Base-by-base conservation (phyloP, 2,113 vertebrate species). In the Passer domesticus region DNA sequence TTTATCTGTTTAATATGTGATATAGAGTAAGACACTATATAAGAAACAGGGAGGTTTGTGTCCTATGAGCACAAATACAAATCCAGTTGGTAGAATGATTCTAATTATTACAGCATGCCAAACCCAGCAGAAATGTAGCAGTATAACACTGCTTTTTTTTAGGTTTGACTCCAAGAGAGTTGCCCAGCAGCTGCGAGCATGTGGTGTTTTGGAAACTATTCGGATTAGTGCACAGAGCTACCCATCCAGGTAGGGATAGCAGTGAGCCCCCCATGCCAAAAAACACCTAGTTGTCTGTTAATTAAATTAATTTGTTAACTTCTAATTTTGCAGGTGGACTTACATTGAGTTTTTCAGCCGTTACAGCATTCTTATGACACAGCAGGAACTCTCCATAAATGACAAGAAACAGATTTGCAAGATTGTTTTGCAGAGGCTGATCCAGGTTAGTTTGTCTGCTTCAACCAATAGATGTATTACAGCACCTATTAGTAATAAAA, bases 291-390 rank as follows among this genome's bases (percentile, higher is more conserved):
- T 3, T 64, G 11, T 64, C 55, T 44, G 20, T 52, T 76, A 41
- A 72, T 47, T 1, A 60, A 60, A 35, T 41, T 9, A 24, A 64
- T 75, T 68, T 66, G 18, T 30, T 66, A 25, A 41, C 35, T 95
- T 94, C 89, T 94, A 1, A 52, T 94, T 94, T 97, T 92, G 11
- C 95, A 99, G 99, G 86, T 99, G 99, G 99, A 99, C 99, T 2
- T 99, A 99, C 79, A 98, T 98, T 20, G 99, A 99, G 98, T 99
- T 99, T 97, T 99, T 99, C 96, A 99, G 99, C 79, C 98, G 99
- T 49, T 99, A 99, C 68, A 98, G 99, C 90, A 98, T 99, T 88
- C 98, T 99, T n/a, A 99, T 99, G 99, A 98, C 97, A 22, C 98
- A 99, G 66, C 96, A 98, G 64, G 99, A 99, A 37, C 96, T 98